Conservation (phyloP, 30 jellyfish, hydroid and myxozoan species). For the Hydra vulgaris region DNA sequence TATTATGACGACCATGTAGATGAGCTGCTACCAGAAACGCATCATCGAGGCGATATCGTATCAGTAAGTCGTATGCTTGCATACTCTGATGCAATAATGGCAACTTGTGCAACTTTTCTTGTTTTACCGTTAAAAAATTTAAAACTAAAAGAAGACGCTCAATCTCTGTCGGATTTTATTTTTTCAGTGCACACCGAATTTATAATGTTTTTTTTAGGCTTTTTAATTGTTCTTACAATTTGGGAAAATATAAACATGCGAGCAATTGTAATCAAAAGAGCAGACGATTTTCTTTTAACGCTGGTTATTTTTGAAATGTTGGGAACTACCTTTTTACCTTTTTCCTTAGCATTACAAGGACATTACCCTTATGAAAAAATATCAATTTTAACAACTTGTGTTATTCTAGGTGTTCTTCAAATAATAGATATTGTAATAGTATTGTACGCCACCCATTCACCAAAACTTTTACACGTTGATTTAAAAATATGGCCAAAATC, state of each 20-base stretch:
- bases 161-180: constrained; percentile 1
- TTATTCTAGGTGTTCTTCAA: constrained; percentile 13
- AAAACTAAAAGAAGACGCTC: background rate
- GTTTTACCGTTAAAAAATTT: constrained; percentile 19
- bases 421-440: constrained; percentile 1
- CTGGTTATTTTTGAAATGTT: constrained; percentile 6
- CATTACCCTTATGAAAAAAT: constrained; percentile 19
- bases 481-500: constrained; percentile 13
- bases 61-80: constrained; percentile 16
- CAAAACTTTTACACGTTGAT: constrained; percentile 18
- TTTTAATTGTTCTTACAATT: constrained; percentile 18
- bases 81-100: constrained; percentile 31
- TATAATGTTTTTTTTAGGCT: constrained; percentile 31
- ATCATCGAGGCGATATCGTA: constrained; percentile 28
- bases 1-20: constrained; percentile 19
- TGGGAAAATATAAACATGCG: constrained; percentile 35
- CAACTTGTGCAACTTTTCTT: constrained; percentile 30
- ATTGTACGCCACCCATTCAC: constrained; percentile 23
- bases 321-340: constrained; percentile 19
- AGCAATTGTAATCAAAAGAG: constrained; percentile 15
- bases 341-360: constrained; percentile 25
- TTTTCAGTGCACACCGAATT: background rate
- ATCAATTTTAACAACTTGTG: constrained; percentile 1
- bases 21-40: constrained; percentile 5
- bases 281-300: constrained; percentile 18